A percentile compares a stretch with the other conserved stretches of the same genome.
phyloP scores from a whole-genome alignment of 2,113 vertebrate species.

The Leucopsar rothschildi region DNA sequence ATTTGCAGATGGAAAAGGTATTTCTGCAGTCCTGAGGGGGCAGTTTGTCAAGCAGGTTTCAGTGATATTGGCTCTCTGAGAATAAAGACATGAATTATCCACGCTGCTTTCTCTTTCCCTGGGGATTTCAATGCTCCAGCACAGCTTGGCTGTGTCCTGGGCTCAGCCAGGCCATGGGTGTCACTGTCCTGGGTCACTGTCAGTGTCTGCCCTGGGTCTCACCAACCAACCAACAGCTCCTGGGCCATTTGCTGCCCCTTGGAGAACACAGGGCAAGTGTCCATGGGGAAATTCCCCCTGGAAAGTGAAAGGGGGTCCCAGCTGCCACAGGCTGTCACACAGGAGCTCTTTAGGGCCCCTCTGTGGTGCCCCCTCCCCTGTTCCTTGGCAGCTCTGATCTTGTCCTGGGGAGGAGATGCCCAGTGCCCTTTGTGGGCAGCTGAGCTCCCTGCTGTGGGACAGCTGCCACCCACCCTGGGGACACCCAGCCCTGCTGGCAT shows the following conservation, averaged over 20 bases:
- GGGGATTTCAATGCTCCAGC: neutral
- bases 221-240: neutral
- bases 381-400: neutral
- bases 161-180: neutral
- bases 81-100: neutral
- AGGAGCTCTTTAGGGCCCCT: neutral
- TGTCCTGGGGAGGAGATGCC: neutral
- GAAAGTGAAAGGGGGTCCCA: neutral
- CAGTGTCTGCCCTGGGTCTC: neutral
- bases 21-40: neutral
- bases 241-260: neutral
- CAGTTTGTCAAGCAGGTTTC: neutral
- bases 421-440: neutral
- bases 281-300: neutral
- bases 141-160: accelerated
- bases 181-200: neutral
- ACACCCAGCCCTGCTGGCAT: neutral
- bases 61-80: neutral
- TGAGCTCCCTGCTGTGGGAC: neutral
- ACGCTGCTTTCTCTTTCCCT: neutral
- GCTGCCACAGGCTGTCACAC: neutral
- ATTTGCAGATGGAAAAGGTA: constrained; percentile 2
- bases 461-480: neutral
- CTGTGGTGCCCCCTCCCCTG: neutral
- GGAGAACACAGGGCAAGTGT: neutral